These are phyloP conservation scores for Eulithis prunata DNA, from an alignment of 2,888 invertebrate species.

Conservation along the genomic window DNA sequence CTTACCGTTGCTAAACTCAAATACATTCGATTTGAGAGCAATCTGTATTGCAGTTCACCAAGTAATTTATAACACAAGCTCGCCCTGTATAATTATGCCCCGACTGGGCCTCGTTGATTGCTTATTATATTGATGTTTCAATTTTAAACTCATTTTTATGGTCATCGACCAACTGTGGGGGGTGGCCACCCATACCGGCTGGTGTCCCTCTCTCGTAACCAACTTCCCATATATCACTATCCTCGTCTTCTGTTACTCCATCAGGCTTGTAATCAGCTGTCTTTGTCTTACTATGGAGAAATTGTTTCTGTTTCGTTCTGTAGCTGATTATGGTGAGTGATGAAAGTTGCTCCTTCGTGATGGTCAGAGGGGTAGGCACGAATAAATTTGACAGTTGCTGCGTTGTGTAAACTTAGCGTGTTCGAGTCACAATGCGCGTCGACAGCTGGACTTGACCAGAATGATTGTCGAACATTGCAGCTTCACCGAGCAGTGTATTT, in stretches of 20 bases:
- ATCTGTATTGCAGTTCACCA: constrained; percentile 71
- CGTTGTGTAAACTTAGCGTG: too few species aligned
- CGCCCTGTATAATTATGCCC: constrained; percentile 80
- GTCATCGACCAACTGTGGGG: constrained; percentile 84
- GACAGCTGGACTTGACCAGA: too few species aligned
- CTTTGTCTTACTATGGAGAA: constrained; percentile 52
- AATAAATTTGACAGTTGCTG: too few species aligned
- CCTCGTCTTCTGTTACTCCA: constrained; percentile 65
- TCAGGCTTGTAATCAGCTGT: constrained; percentile 57
- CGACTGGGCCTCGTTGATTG: constrained; percentile 76
- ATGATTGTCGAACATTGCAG: too few species aligned
- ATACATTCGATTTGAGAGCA: constrained; percentile 60
- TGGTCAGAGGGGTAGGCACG: constrained; percentile 30
- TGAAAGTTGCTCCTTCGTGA: constrained; percentile 72
- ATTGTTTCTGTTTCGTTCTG: constrained; percentile 50
- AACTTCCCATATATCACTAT: constrained; percentile 53
- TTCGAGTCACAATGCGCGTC: too few species aligned
- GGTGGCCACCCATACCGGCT: constrained; percentile 81
- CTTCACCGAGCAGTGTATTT: too few species aligned
- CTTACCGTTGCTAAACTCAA: constrained; percentile 29
- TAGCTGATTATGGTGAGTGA: constrained; percentile 70
- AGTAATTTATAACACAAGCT: constrained; percentile 79
- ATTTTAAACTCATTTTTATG: constrained; percentile 85
- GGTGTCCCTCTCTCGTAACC: constrained; percentile 57
- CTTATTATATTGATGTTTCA: constrained; percentile 85